Percentiles rank a stretch among this genome's conserved stretches.
phyloP scores from a whole-genome alignment of 2,113 vertebrate species.

The Xyliphius kryptos region DNA sequence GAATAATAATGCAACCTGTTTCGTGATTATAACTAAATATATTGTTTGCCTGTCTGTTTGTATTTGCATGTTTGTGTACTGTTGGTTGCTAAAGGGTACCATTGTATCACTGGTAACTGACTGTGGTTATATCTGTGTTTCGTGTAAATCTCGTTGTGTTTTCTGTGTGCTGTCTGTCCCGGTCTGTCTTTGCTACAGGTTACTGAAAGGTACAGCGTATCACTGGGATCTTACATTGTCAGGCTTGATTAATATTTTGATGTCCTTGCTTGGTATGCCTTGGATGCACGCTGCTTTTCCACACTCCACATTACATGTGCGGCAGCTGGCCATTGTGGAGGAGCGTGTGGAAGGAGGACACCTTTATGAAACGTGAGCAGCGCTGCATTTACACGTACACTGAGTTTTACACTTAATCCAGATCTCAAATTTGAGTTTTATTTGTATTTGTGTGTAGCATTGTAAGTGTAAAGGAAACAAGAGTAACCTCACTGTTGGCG shows the following conservation, averaged over 20 bases:
- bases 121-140: constrained; percentile 16
- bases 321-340: constrained; percentile 88
- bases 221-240: constrained; percentile 98
- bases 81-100: constrained; percentile 14
- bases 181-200: constrained; percentile 59
- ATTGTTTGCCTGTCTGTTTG: too few relatives aligned
- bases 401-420: too few relatives aligned
- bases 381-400: too few relatives aligned
- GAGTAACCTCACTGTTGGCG: constrained; percentile 81
- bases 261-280: constrained; percentile 88
- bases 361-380: constrained; percentile 95
- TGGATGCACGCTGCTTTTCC: constrained; percentile 98
- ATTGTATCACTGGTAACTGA: constrained; percentile 11
- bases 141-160: constrained; percentile 6
- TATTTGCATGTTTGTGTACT: constrained; percentile 16
- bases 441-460: constrained; percentile 68
- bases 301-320: constrained; percentile 90
- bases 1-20: too few relatives aligned
- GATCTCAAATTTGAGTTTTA: too few relatives aligned
- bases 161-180: constrained; percentile 1
- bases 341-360: constrained; percentile 92
- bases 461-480: constrained; percentile 88
- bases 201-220: constrained; percentile 94
- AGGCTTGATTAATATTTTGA: constrained; percentile 87
- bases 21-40: too few relatives aligned